Percentiles rank a stretch among this genome's conserved stretches.
These are phyloP conservation scores for Rhodophaea formosa DNA, from an alignment of 2,888 invertebrate genomes.

Conservation along the genomic window DNA sequence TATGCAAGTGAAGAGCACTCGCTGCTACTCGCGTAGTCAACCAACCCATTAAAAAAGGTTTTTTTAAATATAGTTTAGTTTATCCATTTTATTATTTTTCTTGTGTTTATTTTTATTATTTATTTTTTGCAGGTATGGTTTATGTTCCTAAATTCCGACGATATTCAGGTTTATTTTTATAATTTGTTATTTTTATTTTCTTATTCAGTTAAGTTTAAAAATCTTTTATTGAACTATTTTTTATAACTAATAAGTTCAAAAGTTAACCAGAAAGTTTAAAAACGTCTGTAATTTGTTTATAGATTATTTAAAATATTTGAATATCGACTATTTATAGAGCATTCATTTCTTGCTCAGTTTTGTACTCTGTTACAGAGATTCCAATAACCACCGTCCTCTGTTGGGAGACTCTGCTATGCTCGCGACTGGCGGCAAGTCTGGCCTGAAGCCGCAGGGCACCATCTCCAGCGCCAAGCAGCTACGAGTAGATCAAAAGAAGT, in stretches of 20 bases:
- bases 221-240: background rate
- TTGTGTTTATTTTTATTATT: constrained; percentile 20
- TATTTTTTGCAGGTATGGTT: constrained; percentile 29
- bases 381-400: constrained; percentile 93
- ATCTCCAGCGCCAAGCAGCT: constrained; percentile 94
- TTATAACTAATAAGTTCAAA: too few species aligned
- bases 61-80: constrained; percentile 32
- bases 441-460: constrained; percentile 92
- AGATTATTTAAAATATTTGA: too few species aligned
- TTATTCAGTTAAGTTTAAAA: background rate
- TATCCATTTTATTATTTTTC: constrained; percentile 24
- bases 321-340: too few species aligned
- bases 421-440: constrained; percentile 88
- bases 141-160: constrained; percentile 10
- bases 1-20: too few species aligned
- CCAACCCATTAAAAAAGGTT: too few species aligned
- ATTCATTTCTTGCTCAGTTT: too few species aligned
- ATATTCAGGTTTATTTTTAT: constrained; percentile 9
- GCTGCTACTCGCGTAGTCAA: too few species aligned
- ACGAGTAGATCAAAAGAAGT: constrained; percentile 94
- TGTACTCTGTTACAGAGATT: constrained; percentile 83
- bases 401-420: constrained; percentile 96
- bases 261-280: too few species aligned
- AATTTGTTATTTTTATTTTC: background rate
- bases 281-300: too few species aligned